These are phyloP conservation scores for Brienomyrus brachyistius DNA, from an alignment of 2,113 vertebrate genomes.

Conservation along the genomic window DNA sequence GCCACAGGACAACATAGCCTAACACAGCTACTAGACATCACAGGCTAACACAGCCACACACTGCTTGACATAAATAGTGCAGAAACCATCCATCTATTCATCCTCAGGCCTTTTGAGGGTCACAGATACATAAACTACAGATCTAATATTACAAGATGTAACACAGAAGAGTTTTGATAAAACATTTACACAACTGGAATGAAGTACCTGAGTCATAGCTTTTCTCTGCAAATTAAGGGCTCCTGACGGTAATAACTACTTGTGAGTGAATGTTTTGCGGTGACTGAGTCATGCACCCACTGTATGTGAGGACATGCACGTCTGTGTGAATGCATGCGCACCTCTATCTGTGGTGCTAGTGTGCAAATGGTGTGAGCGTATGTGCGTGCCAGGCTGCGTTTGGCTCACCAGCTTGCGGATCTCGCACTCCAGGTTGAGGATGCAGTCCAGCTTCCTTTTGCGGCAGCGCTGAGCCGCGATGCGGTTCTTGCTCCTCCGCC, in stretches of 20 bases:
- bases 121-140: background rate
- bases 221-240: background rate
- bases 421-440: slow-evolving; percentile 97
- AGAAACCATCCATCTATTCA: background rate
- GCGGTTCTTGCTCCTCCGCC: slow-evolving; percentile 93
- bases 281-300: background rate
- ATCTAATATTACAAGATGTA: background rate
- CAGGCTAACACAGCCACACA: background rate
- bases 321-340: background rate
- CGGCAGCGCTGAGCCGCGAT: slow-evolving; percentile 98
- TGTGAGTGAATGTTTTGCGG: background rate
- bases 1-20: background rate
- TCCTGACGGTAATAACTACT: background rate
- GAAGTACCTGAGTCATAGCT: background rate
- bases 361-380: background rate
- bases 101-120: background rate
- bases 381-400: background rate
- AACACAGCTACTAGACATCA: background rate
- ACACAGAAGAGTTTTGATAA: background rate
- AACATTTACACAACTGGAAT: background rate
- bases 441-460: slow-evolving; percentile 98
- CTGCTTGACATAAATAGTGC: background rate
- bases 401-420: slow-evolving; percentile 84
- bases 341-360: background rate
- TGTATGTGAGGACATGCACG: background rate